These are phyloP conservation scores for Caenorhabditis panamensis DNA, from an alignment of 2,888 invertebrate genomes.

Conservation along the genomic window DNA sequence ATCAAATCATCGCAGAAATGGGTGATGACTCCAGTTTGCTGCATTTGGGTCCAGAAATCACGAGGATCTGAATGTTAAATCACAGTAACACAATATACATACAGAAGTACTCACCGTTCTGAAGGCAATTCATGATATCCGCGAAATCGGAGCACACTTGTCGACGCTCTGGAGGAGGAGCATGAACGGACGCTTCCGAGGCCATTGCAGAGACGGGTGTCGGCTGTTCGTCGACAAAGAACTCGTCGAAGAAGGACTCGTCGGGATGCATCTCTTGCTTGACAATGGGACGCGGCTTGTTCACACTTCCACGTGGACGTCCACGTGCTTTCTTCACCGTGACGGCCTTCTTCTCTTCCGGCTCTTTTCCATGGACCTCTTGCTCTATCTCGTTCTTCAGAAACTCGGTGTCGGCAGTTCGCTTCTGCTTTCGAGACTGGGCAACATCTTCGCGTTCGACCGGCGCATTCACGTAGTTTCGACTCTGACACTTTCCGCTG, in stretches of 20 bases:
- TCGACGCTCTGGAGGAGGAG: background rate
- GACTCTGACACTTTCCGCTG: constrained; percentile 82
- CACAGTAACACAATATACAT: background rate
- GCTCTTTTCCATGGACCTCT: constrained; percentile 35
- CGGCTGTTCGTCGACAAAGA: no score
- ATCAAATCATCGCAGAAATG: constrained; percentile 62
- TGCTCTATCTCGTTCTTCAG: constrained; percentile 40
- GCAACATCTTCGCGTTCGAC: constrained; percentile 33
- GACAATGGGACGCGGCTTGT: constrained; percentile 20
- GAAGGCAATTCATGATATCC: constrained; percentile 52
- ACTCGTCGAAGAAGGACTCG: constrained; percentile 26
- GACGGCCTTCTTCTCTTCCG: constrained; percentile 8
- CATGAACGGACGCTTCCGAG: background rate
- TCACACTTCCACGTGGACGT: constrained; percentile 49
- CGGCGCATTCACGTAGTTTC: constrained; percentile 70
- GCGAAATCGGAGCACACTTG: constrained; percentile 26
- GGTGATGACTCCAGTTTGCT: constrained; percentile 42
- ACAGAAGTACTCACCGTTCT: constrained; percentile 32
- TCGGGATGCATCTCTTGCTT: constrained; percentile 32
- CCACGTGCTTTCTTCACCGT: constrained; percentile 42
- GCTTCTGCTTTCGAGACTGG: constrained; percentile 25
- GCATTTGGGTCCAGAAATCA: constrained; percentile 60
- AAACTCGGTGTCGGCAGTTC: constrained; percentile 20
- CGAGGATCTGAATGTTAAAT: constrained; percentile 53
- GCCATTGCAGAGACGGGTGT: background rate